Percentiles rank a stretch among this genome's conserved stretches.
phyloP scores from a whole-genome alignment of 2,888 invertebrate genomes.

The Acrobasis repandana region DNA sequence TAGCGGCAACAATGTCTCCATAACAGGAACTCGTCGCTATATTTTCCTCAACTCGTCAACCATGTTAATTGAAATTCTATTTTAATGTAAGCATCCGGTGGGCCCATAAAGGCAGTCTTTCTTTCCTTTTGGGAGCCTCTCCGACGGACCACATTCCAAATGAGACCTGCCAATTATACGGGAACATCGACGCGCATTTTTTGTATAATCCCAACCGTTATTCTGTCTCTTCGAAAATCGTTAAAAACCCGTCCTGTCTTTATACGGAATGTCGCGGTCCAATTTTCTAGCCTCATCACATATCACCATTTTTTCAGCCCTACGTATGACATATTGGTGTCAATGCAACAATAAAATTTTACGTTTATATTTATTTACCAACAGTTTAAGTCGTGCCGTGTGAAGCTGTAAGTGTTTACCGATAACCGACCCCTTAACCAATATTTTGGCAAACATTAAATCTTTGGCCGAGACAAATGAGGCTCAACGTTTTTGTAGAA shows the following conservation, averaged over 20 bases:
- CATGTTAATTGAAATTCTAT: conserved; percentile 62
- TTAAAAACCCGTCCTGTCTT: conserved; percentile 64
- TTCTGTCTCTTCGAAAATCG: conserved; percentile 70
- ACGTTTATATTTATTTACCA: conserved; percentile 62
- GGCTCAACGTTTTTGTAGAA: conserved; percentile 40
- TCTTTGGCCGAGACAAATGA: conserved; percentile 55
- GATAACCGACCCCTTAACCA: conserved; percentile 73
- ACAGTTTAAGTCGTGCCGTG: conserved; percentile 50
- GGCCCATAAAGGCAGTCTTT: conserved; percentile 57
- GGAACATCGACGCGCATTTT: conserved; percentile 66
- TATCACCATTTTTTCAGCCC: conserved; percentile 65
- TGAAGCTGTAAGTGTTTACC: conserved; percentile 54
- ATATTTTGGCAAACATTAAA: conserved; percentile 63
- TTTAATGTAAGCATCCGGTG: conserved; percentile 61
- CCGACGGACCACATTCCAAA: conserved; percentile 69
- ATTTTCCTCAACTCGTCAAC: conserved; percentile 33
- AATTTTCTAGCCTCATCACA: conserved; percentile 73
- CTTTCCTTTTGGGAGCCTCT: conserved; percentile 71
- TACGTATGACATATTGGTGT: conserved; percentile 70
- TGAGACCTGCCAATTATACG: conserved; percentile 71
- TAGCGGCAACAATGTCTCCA: neutral
- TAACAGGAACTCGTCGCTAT: conserved; percentile 28
- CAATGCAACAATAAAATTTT: conserved; percentile 76
- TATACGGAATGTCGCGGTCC: conserved; percentile 64
- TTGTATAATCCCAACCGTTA: conserved; percentile 64